Evolutionary conservation across 2,113 vertebrate species (phyloP).

Genomic region (Rana temporaria): DNA sequence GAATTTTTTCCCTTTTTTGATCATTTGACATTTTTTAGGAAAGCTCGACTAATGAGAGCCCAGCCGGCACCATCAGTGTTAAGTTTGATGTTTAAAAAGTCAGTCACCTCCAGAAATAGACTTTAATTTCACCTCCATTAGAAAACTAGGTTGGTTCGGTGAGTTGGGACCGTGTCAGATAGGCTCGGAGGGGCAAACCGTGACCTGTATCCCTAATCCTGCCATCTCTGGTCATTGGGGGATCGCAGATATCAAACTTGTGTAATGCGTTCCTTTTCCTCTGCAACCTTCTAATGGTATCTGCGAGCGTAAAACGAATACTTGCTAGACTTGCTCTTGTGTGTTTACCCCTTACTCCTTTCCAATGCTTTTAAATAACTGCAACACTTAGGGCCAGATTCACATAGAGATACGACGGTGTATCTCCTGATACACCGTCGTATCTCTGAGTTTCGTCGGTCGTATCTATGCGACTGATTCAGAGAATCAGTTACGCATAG

Average conservation of each 20-base stretch:
- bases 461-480: no score
- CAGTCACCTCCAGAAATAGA: constrained; percentile 19
- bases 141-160: constrained; percentile 24
- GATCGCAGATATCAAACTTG: not conserved
- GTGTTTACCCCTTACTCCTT: no score
- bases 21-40: not conserved
- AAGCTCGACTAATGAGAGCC: not conserved
- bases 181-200: not conserved
- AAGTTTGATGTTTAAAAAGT: not conserved
- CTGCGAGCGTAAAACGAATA: no score
- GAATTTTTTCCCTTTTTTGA: not conserved
- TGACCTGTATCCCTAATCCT: constrained; percentile 30
- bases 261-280: not conserved
- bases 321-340: no score
- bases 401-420: no score
- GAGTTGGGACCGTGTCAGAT: constrained; percentile 1
- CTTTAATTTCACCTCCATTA: not conserved
- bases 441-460: no score
- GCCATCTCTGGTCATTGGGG: not conserved
- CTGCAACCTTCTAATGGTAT: not conserved
- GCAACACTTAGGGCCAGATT: no score
- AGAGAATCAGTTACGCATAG: no score
- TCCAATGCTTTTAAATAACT: no score
- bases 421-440: no score
- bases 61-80: not conserved